Conservation (phyloP, 2,888 invertebrate genomes). For the Villa cingulata region DNA sequence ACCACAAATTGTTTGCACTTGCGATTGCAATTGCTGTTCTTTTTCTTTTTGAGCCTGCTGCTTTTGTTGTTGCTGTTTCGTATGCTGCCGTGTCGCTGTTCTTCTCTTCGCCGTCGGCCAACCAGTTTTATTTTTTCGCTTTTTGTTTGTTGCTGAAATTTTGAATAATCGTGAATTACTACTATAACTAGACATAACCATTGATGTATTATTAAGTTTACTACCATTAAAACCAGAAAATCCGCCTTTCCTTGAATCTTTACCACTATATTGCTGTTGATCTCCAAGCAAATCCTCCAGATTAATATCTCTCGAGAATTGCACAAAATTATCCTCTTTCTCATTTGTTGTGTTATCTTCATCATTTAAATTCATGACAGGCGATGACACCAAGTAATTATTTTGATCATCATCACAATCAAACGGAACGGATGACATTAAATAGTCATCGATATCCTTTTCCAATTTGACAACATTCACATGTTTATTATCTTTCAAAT, state of each 20-base stretch:
- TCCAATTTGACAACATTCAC: constrained; percentile 17
- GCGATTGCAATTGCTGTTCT: no score
- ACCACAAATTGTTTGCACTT: no score
- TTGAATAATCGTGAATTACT: constrained; percentile 9
- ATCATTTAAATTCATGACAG: no score
- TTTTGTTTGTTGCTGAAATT: constrained; percentile 13
- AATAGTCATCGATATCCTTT: constrained; percentile 31
- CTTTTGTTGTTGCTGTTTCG: constrained; percentile 15
- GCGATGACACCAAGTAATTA: neutral
- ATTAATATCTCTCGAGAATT: constrained; percentile 29
- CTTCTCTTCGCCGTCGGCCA: constrained; percentile 55
- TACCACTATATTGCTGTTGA: no score
- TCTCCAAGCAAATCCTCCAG: constrained; percentile 23
- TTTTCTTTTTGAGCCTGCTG: constrained; percentile 8
- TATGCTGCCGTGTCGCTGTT: constrained; percentile 17
- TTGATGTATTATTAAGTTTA: neutral
- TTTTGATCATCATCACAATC: constrained; percentile 2
- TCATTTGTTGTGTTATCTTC: no score
- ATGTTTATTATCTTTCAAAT: constrained; percentile 20
- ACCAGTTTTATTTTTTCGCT: constrained; percentile 58
- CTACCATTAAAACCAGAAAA: neutral
- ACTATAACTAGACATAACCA: neutral
- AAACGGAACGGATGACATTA: constrained; percentile 18
- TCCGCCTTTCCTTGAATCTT: neutral
- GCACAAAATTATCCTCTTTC: constrained; percentile 15